Conservation (phyloP, 2,797 vertebrate species). For the Galagoides demidoff region DNA sequence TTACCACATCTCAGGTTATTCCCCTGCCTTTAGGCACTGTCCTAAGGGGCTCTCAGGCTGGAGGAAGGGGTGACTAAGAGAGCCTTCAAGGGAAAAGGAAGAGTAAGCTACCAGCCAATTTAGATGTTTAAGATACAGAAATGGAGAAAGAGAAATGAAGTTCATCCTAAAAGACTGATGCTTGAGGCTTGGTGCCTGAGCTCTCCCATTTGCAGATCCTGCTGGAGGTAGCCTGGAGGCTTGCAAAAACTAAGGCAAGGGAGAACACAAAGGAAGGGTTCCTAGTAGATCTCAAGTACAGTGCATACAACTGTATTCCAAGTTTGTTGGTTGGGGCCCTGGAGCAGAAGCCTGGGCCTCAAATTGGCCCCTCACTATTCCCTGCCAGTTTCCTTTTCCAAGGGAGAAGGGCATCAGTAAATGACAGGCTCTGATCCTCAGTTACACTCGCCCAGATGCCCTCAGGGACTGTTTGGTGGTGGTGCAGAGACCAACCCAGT, state of each 20-base stretch:
- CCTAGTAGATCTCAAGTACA: neutral
- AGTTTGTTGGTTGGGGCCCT: neutral
- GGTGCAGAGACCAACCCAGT: fast-evolving
- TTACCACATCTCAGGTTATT: neutral
- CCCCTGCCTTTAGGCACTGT: neutral
- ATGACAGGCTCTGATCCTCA: neutral
- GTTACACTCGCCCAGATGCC: neutral
- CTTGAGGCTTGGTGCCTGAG: too few species aligned
- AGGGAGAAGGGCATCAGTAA: neutral
- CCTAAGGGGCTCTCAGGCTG: neutral
- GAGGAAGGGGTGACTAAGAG: neutral
- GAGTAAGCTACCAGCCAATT: too few species aligned
- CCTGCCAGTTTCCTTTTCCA: neutral
- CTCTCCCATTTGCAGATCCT: neutral
- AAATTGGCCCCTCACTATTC: neutral
- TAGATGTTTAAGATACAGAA: too few species aligned
- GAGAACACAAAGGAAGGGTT: neutral
- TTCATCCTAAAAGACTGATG: too few species aligned
- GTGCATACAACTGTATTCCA: neutral
- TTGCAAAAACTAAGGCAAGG: neutral
- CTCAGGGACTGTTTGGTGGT: too few species aligned
- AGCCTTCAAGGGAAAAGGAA: neutral
- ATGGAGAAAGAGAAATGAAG: too few species aligned
- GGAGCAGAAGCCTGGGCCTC: neutral
- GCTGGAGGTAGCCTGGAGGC: neutral